Evolutionary conservation across 2,797 vertebrate genomes (phyloP), one percentile per base, ranked within the genome.

Genomic region (Onychomys leucogaster): DNA sequence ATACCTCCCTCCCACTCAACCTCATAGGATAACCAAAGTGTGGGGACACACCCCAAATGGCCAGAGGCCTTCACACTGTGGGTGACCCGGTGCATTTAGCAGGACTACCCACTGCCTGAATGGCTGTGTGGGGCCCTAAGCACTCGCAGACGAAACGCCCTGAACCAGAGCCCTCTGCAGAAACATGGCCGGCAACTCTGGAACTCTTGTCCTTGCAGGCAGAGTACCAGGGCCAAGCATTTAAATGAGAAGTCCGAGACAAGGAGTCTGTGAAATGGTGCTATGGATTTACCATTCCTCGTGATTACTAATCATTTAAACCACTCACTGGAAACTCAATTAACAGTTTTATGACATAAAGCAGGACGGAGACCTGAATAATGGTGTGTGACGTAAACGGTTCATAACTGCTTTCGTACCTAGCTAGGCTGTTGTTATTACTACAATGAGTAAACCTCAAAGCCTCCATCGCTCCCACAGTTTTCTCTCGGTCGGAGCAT

Each of bases 221-320:
- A 98, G 97, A 75, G 95, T 98, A 63, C 91, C 75, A 49, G 75
- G 21, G 97, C 78, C 88, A 73, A 46, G 4, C 0, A 0, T 92
- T 96, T 46, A 80, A 41, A 81, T 16, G 95, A 98, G 97, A 88
- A 87, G 92, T 97, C 96, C 73, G 94, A 92, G 97, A 95, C 73
- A 96, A 97, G 98, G 98, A 98, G 98, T 99, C 98, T 98, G 98
- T 97, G 98, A 98, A 98, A 99, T 99, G 99, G 99, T 99, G 99
- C 99, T 99, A 99, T 99, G 98, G 98, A 99, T 99, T 99, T 99
- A 99, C 99, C 99, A 99, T 99, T 99, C 99, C 99, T 99, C 98
- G 98, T 92, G 98, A 99, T 98, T 98, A 98, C 99, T 99, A 99
- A 98, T 98, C 98, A 97, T 99, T 98, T 99, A 99, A 99, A 98